A percentile compares a stretch with the other conserved stretches of the same genome.
These are phyloP conservation scores for Echinops telfairi DNA, from an alignment of 2,113 vertebrate genomes.

Conservation along the genomic window DNA sequence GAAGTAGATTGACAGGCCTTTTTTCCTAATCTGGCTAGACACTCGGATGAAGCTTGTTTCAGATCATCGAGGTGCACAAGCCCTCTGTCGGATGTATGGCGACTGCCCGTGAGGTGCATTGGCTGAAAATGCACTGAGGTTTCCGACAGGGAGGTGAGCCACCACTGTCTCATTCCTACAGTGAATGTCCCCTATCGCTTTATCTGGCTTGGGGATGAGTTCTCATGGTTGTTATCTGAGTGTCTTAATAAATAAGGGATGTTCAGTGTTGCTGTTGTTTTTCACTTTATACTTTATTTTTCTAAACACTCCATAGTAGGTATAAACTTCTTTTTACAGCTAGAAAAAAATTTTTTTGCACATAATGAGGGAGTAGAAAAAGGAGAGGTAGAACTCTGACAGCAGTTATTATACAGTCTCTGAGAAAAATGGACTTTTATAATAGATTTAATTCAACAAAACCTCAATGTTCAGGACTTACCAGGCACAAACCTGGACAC, in stretches of 20 bases:
- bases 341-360: background rate
- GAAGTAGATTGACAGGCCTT: background rate
- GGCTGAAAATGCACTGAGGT: background rate
- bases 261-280: no score
- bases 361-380: background rate
- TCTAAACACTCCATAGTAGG: background rate
- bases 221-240: background rate
- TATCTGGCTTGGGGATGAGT: background rate
- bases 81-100: background rate
- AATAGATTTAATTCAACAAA: background rate
- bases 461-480: no score
- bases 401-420: background rate
- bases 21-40: background rate
- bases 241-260: background rate
- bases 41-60: background rate
- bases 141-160: background rate
- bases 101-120: background rate
- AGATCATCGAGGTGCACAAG: background rate
- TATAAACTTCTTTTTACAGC: background rate
- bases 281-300: background rate
- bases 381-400: constrained; percentile 3
- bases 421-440: background rate
- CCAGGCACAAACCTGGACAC: background rate
- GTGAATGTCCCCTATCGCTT: background rate
- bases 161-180: background rate